Evolutionary conservation across 2,888 invertebrate genomes (phyloP).

Genomic region (Epistrophe grossulariae): DNA sequence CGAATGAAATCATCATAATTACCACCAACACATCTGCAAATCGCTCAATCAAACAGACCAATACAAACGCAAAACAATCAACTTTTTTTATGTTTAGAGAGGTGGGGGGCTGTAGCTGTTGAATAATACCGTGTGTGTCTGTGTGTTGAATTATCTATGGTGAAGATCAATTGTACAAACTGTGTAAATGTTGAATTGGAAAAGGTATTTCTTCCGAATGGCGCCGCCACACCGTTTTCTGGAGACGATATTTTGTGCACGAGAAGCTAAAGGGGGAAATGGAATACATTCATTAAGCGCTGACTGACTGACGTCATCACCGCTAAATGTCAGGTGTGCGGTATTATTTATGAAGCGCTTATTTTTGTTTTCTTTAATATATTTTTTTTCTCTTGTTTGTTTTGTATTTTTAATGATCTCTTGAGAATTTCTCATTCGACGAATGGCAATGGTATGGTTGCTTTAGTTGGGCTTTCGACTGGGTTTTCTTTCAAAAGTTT

Average conservation of each 20-base stretch:
- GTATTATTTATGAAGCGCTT: constrained; percentile 63
- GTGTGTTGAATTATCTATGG: constrained; percentile 45
- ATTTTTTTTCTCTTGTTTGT: constrained; percentile 26
- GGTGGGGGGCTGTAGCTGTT: constrained; percentile 34
- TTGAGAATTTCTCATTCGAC: constrained; percentile 67
- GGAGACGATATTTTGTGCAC: constrained; percentile 15
- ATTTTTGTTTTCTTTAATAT: constrained; percentile 32
- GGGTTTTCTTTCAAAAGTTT: constrained; percentile 63
- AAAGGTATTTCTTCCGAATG: constrained; percentile 64
- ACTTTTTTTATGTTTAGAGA: not conserved
- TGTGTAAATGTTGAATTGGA: constrained; percentile 48
- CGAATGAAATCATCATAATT: constrained; percentile 72
- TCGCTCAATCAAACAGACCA: not conserved
- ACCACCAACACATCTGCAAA: constrained; percentile 31
- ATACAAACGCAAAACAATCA: constrained; percentile 27
- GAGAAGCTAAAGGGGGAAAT: not conserved
- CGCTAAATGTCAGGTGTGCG: constrained; percentile 75
- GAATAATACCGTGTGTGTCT: constrained; percentile 33
- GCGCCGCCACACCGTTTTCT: constrained; percentile 51
- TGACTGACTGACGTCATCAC: constrained; percentile 71
- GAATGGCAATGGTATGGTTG: constrained; percentile 5
- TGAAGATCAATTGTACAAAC: constrained; percentile 71
- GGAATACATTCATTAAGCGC: constrained; percentile 52
- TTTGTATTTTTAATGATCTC: constrained; percentile 69
- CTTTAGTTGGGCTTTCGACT: constrained; percentile 46